A percentile compares a stretch with the other conserved stretches of the same genome.
phyloP scores from a whole-genome alignment of 2,113 vertebrate genomes.

The Conger conger region DNA sequence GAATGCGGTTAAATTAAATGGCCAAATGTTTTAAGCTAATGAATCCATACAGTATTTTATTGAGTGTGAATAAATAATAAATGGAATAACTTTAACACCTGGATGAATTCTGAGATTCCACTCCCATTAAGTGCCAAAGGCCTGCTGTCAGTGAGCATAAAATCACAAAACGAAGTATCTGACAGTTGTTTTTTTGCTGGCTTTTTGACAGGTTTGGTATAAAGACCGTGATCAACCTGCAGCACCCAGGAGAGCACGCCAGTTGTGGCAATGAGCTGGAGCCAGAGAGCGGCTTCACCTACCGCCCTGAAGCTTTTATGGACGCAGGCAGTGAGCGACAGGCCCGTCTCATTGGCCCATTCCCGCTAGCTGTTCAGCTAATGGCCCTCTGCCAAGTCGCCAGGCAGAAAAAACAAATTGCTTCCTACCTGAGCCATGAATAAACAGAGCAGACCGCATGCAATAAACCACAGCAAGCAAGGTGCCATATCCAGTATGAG shows the following conservation, averaged over 20 bases:
- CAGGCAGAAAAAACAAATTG: not conserved
- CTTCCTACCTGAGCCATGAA: not conserved
- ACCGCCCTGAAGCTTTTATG: constrained; percentile 90
- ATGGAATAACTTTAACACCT: too few relatives aligned
- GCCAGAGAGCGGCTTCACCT: constrained; percentile 87
- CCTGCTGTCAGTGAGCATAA: too few relatives aligned
- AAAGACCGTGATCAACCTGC: constrained; percentile 93
- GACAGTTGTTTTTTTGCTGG: not conserved
- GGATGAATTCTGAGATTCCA: too few relatives aligned
- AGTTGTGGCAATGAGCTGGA: constrained; percentile 88
- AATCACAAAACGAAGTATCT: not conserved
- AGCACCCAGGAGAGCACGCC: constrained; percentile 88
- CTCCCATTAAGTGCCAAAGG: too few relatives aligned
- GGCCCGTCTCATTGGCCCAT: constrained; percentile 36
- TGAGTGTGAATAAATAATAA: too few relatives aligned
- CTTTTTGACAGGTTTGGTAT: constrained; percentile 73
- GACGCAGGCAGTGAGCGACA: constrained; percentile 83
- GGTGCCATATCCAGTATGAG: not conserved
- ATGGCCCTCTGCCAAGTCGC: constrained; percentile 32
- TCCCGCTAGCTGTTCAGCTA: constrained; percentile 50
- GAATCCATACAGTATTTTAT: too few relatives aligned
- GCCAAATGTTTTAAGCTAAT: too few relatives aligned
- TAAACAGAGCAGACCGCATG: not conserved
- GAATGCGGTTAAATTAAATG: too few relatives aligned
- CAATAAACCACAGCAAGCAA: not conserved